Base-by-base conservation (phyloP, 2,113 vertebrate genomes). In the Pelodiscus sinensis region DNA sequence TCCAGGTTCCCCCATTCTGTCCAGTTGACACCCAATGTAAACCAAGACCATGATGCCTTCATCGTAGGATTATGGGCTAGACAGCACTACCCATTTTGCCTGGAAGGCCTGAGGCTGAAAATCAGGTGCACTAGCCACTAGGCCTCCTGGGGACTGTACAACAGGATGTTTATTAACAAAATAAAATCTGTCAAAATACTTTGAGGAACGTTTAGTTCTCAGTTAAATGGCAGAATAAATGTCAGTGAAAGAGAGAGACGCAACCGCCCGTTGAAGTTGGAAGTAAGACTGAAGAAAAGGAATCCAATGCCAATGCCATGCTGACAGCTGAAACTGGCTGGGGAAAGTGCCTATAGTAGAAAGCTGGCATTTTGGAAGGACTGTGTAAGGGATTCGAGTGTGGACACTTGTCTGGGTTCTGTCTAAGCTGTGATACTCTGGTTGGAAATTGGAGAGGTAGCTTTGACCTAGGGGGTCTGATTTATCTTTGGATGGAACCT, bases 401-500 rank as follows among this genome's bases (percentile, higher is more conserved):
- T 0, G 91, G 1, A 25, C 84, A 92, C 15, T 58, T 78, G 15
- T 4, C 3, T 82, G 12, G 80, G 84, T 84, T 78, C 91, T 27
- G 65, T 5, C 3, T 51, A 89, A 54, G 60, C 57, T 81, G 0
- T 80, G 2, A 50, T 11, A 54, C 1, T 0, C 1, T 2, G 1
- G 3, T 27, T 8, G 80, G 90, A 84, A 82, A 35, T 8, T 35
- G 16, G 8, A 19, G n/a, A 15, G n/a, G 65, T n/a, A 31, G 65
- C 8, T 10, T 71, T 35, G n/a, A n/a, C 31, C 9, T 15, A 31
- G n/a, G 5, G 44, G 44, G 4, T 35, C 18, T 71, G 65, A 29
- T 71, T 35, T 35, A 71, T 10, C 18, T 71, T 71, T 5, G 58
- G 58, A 60, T 60, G 4, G 11, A 60, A 60, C 58, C 5, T 11